Base-by-base conservation (phyloP, 2,888 invertebrate species). In the Romanomermis culicivorax region DNA sequence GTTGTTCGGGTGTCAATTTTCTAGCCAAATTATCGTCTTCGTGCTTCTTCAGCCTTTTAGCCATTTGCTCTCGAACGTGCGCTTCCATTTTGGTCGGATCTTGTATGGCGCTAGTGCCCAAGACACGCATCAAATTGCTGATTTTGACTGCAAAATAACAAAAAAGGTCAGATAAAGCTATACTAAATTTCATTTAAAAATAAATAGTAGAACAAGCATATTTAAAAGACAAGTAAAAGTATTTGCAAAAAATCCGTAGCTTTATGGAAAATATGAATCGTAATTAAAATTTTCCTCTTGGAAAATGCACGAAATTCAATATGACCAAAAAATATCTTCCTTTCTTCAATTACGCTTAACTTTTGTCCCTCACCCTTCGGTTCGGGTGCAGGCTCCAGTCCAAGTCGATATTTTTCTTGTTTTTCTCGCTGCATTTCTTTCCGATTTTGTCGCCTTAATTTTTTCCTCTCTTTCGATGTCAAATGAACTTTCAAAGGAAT, bases 81-180 rank as follows among this genome's bases (percentile, higher is more conserved):
- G 91, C 89, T 72, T 97, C 97, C 52, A 97, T 87, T 69, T 95
- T 95, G 0, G 97, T 97, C 0, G 97, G 97, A 74, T 97, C 97
- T 66, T 93, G 91, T 0, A 95, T 88, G 0, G 95, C 95, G 68
- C 97, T 95, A 0, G 85, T 87, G 29, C 95, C 95, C 27, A 97
- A 72, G 0, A 95, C 97, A 50, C 95, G 77, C 97, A 99, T 97
- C 55, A 97, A 74, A 73, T 97, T 97, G 0, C 93, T 91, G 74
- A 97, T 91, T 64, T 85, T 71, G 30, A 78, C 73, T 72, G 59
- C 42, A 59, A 61, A 45, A 23, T 42, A 29, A 45, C 45, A 45
- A 45, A 11, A 45, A n/a, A n/a, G n/a, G n/a, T n/a, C n/a, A n/a
- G n/a, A n/a, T n/a, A n/a, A n/a, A n/a, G n/a, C n/a, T n/a, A 36